Evolutionary conservation across 1,140 invertebrate species (phyloP), one percentile per base, ranked within the genome.

Genomic region (Cepaea nemoralis): DNA sequence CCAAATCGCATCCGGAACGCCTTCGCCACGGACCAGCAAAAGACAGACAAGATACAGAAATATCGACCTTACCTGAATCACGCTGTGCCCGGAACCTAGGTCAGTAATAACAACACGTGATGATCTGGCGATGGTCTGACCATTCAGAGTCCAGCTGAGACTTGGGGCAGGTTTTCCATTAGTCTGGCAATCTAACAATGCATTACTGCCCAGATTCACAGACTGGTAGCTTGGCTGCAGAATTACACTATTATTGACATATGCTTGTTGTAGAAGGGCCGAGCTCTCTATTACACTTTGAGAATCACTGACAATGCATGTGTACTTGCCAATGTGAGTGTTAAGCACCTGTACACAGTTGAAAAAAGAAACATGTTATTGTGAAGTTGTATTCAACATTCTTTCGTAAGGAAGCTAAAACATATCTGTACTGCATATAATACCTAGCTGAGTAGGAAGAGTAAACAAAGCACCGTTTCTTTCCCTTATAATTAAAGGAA

Each of bases 11-110:
- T n/a, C n/a, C n/a, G n/a, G n/a, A n/a, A n/a, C n/a, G n/a, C n/a
- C n/a, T n/a, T n/a, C n/a, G n/a, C n/a, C n/a, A n/a, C n/a, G n/a
- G n/a, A n/a, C n/a, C n/a, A n/a, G n/a, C n/a, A n/a, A n/a, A n/a
- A n/a, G n/a, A n/a, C n/a, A n/a, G n/a, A n/a, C n/a, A n/a, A n/a
- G n/a, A n/a, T n/a, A n/a, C n/a, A n/a, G n/a, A n/a, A n/a, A n/a
- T n/a, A n/a, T n/a, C n/a, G n/a, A n/a, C n/a, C n/a, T 45, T 39
- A 73, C 70, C 70, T 40, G 35, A 39, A 73, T 22, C 24, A 73
- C 27, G 66, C 37, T 69, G 27, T 69, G n/a, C n/a, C 66, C 70
- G 8, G n/a, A 5, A 6, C 39, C 37, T 24, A 42, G 22, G 3
- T 73, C 8, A 16, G 16, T 45, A 40, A 45, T 40, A 3, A 31